phyloP scores from a whole-genome alignment of 1,140 invertebrate genomes.

The Diabrotica undecimpunctata region DNA sequence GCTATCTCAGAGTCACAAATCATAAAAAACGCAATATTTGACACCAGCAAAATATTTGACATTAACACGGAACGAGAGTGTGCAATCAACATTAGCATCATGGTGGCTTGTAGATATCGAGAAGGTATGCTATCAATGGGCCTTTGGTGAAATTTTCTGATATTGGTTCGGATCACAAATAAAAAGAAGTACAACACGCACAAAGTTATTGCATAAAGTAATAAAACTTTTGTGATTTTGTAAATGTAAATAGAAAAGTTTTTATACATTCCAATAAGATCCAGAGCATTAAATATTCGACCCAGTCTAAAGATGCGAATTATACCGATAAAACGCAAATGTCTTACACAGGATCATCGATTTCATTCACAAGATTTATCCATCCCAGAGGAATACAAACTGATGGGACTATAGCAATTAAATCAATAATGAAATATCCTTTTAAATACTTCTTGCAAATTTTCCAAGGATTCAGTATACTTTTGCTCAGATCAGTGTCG shows the following conservation, averaged over 20 bases:
- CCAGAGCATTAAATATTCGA: not conserved
- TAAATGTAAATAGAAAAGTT: slow-evolving; percentile 12
- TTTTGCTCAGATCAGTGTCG: slow-evolving; percentile 11
- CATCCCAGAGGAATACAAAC: not conserved
- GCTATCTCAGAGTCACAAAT: too few relatives aligned
- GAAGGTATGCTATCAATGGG: not conserved
- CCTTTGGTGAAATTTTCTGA: not conserved
- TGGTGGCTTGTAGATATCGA: not conserved
- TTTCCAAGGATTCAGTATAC: slow-evolving; percentile 12
- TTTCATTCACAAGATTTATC: not conserved
- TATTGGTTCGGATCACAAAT: not conserved
- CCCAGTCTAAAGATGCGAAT: slow-evolving; percentile 3
- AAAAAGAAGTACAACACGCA: not conserved
- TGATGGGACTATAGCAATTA: slow-evolving; percentile 3
- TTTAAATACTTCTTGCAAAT: slow-evolving; percentile 16
- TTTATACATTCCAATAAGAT: slow-evolving; percentile 3
- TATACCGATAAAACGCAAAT: not conserved
- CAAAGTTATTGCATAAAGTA: not conserved
- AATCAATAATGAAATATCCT: slow-evolving; percentile 5
- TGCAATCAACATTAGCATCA: slow-evolving; percentile 4
- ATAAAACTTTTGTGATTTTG: slow-evolving; percentile 6
- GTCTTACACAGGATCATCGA: not conserved
- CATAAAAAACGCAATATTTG: too few relatives aligned
- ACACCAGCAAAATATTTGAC: too few relatives aligned
- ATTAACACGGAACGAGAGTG: not conserved